Evolutionary conservation across 2,888 invertebrate species (phyloP), one percentile per base, ranked within the genome.

Genomic region (Thymelicus lineola): DNA sequence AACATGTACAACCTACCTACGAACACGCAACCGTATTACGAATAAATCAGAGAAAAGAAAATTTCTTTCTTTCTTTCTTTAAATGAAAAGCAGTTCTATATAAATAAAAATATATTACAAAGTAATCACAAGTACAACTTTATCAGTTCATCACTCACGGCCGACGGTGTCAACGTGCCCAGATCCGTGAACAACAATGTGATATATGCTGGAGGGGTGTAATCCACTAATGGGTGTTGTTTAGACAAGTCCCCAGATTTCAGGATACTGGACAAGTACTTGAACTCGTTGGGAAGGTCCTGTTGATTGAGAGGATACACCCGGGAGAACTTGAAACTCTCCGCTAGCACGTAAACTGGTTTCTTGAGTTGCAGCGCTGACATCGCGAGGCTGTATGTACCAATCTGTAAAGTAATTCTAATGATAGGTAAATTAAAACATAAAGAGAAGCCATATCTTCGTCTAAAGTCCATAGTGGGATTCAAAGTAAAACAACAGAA

Each of bases 241-340:
- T 96, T 95, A 0, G 87, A 83, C n/a, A 95, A 81, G 62, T 92
- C 86, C 7, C 84, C 82, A 4, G 85, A 86, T 66, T 87, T 86
- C 7, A 91, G 78, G 73, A 94, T 94, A 94, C 96, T 94, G 0
- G 89, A 90, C 7, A 93, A 79, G 73, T 93, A 94, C 76, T 98
- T 98, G 83, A 98, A 98, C 83, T 98, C 97, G 74, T 97, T 95
- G 0, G 98, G 98, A 50, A 99, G 88, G 88, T 99, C 99, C 65
- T 95, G 94, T 85, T 99, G 99, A 90, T 98, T 98, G 10, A 99
- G 91, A 0, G 99, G 99, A 89, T 97, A 99, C 73, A 98, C 95
- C 73, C 98, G 95, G 0, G 98, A 97, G 92, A 99, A 99, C 89
- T 99, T 99, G 86, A 99, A 99, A 86, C 99, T 99, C 88, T 99